Evolutionary conservation across 2,797 vertebrate genomes (phyloP).

Genomic region (Falco biarmicus): DNA sequence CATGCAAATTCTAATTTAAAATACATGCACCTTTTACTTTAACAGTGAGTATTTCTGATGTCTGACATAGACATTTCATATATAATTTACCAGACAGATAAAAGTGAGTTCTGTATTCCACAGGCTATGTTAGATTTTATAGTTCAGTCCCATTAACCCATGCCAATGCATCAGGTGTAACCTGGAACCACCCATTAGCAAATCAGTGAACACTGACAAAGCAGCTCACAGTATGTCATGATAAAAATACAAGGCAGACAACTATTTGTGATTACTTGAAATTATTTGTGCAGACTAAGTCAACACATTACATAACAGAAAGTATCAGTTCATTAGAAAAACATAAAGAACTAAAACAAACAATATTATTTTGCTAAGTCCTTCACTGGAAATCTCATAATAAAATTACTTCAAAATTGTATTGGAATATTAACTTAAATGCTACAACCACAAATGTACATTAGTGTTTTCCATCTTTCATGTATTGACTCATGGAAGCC

Average conservation of each 20-base stretch:
- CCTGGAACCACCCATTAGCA: background rate
- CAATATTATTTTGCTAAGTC: background rate
- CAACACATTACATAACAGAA: background rate
- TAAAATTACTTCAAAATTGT: background rate
- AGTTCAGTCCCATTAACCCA: background rate
- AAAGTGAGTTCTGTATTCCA: background rate
- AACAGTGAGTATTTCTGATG: background rate
- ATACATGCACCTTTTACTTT: background rate
- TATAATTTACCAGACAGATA: background rate
- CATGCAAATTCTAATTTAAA: background rate
- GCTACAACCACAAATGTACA: rapidly evolving
- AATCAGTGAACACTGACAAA: background rate
- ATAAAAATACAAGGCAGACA: background rate
- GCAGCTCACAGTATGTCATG: background rate
- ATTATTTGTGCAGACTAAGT: background rate
- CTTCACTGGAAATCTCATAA: background rate
- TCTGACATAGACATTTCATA: background rate
- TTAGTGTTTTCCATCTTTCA: background rate
- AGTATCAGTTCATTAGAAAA: background rate
- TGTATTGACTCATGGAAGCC: background rate
- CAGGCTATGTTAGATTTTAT: background rate
- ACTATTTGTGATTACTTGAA: background rate
- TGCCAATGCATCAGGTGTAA: background rate
- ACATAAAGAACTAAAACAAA: background rate
- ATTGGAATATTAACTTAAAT: background rate